Percentiles rank a stretch among this genome's conserved stretches.
These are phyloP conservation scores for Macaria notata DNA, from an alignment of 2,888 invertebrate species.

Conservation along the genomic window DNA sequence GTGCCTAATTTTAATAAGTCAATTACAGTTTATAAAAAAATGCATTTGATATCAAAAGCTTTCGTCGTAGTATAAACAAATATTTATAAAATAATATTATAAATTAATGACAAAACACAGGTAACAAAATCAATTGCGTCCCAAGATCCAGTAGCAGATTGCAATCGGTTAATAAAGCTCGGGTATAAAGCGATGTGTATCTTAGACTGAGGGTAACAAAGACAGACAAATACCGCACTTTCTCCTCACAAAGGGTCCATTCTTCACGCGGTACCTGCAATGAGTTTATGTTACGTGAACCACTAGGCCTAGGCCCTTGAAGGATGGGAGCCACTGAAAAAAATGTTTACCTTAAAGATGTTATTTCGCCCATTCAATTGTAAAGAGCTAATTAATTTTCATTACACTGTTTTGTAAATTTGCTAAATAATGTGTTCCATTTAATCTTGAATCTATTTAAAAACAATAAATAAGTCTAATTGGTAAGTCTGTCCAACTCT, in stretches of 20 bases:
- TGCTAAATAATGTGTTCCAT: too few species aligned
- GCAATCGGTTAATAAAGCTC: conserved; percentile 42
- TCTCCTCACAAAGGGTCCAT: conserved; percentile 68
- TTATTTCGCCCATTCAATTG: too few species aligned
- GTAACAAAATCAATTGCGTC: conserved; percentile 35
- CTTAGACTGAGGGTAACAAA: conserved; percentile 56
- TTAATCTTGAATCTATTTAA: too few species aligned
- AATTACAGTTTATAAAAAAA: too few species aligned
- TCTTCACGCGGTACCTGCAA: conserved; percentile 63
- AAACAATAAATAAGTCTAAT: too few species aligned
- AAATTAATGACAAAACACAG: not conserved
- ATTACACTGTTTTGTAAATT: too few species aligned
- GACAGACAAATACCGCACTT: conserved; percentile 71
- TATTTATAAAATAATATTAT: not conserved
- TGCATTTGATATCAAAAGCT: too few species aligned
- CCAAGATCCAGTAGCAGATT: conserved; percentile 42
- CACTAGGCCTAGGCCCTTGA: conserved; percentile 18
- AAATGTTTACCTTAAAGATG: too few species aligned
- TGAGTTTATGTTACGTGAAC: conserved; percentile 59
- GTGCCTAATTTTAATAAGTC: not conserved
- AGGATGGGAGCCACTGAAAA: conserved; percentile 8
- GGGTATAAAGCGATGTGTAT: conserved; percentile 48
- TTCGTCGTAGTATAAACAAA: too few species aligned
- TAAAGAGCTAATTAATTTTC: too few species aligned
- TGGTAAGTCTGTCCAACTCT: too few species aligned